Evolutionary conservation across 2,113 vertebrate genomes (phyloP).

Genomic region (Petromus typicus): DNA sequence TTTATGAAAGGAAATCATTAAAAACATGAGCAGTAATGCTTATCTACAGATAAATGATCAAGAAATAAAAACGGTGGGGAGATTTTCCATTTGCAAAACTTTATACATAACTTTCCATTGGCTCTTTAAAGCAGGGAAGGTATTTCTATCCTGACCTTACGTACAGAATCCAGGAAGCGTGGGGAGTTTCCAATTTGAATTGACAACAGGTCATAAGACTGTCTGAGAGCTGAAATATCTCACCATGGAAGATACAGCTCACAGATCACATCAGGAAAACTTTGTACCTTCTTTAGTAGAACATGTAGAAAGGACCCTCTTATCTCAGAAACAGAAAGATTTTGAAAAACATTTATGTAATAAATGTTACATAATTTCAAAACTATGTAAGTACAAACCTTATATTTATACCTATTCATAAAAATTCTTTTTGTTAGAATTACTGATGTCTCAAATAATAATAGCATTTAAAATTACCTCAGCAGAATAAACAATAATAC

Average conservation of each 20-base stretch:
- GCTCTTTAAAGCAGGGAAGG: not conserved
- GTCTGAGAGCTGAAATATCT: not conserved
- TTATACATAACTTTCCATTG: not conserved
- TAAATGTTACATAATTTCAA: no score
- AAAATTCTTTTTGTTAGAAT: conserved; percentile 37
- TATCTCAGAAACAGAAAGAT: not conserved
- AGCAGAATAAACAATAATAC: not conserved
- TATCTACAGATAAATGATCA: not conserved
- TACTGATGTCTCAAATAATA: conserved; percentile 5
- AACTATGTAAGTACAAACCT: not conserved
- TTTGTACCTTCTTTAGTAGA: not conserved
- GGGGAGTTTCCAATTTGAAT: not conserved
- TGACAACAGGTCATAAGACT: not conserved
- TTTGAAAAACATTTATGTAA: conserved; percentile 29
- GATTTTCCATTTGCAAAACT: not conserved
- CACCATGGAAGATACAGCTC: not conserved
- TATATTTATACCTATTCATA: not conserved
- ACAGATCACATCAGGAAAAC: not conserved
- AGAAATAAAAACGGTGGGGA: not conserved
- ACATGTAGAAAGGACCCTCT: not conserved
- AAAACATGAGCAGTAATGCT: not conserved
- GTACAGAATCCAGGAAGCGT: not conserved
- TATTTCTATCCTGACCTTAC: not conserved
- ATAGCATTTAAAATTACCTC: conserved; percentile 50
- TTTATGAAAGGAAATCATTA: not conserved